Percentiles rank a stretch among this genome's conserved stretches.
phyloP scores from a whole-genome alignment of 2,113 vertebrate species.

The Phalacrocorax brasilianus region DNA sequence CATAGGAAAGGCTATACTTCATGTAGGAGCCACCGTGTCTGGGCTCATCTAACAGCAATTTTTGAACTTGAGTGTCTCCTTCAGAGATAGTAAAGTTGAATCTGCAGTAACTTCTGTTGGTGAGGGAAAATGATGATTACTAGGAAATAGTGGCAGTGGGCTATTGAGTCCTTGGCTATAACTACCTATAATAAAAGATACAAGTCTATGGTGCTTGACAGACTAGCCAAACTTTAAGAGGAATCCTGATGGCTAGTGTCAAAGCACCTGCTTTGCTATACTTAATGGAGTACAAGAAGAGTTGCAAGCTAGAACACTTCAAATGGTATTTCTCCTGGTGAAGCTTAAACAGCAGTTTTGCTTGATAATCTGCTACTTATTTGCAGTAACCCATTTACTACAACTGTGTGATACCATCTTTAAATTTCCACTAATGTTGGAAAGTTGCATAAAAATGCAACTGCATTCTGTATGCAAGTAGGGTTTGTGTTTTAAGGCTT shows the following conservation, averaged over 20 bases:
- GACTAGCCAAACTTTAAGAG: background rate
- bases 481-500: background rate
- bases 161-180: background rate
- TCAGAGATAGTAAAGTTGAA: background rate
- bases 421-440: background rate
- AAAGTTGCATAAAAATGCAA: background rate
- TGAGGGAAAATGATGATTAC: rapidly evolving
- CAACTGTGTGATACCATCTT: background rate
- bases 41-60: background rate
- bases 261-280: background rate
- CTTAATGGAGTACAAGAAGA: background rate
- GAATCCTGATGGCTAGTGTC: background rate
- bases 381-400: background rate
- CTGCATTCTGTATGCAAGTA: background rate
- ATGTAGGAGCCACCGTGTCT: conserved; percentile 31
- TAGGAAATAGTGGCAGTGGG: background rate
- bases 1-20: conserved; percentile 1
- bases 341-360: background rate
- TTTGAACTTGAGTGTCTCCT: background rate
- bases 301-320: background rate
- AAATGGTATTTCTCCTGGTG: background rate
- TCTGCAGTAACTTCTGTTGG: background rate
- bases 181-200: background rate
- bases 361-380: background rate
- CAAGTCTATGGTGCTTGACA: background rate